These are phyloP conservation scores for Poecilia gillii DNA, from an alignment of 2,797 vertebrate genomes.

Conservation along the genomic window DNA sequence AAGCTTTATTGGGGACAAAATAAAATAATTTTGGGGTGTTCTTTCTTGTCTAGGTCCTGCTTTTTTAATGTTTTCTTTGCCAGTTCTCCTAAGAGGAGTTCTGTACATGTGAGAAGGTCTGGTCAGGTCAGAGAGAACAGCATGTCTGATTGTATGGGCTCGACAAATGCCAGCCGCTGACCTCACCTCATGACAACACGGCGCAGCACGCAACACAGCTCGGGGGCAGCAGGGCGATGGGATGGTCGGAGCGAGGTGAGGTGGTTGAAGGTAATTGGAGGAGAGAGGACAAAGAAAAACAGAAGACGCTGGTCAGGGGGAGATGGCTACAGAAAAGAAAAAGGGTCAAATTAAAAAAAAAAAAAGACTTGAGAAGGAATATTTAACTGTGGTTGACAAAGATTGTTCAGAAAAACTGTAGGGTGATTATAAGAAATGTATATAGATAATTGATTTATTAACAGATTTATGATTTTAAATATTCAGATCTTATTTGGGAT, in stretches of 20 bases:
- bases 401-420: no score
- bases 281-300: conserved; percentile 23
- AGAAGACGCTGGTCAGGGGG: background rate
- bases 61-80: background rate
- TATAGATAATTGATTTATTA: no score
- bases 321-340: background rate
- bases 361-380: background rate
- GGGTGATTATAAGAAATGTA: no score
- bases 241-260: conserved; percentile 31
- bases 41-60: background rate
- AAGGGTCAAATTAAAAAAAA: conserved; percentile 5
- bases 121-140: conserved; percentile 53
- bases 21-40: background rate
- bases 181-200: conserved; percentile 41
- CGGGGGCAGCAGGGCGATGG: conserved; percentile 36
- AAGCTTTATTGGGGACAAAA: background rate
- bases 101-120: conserved; percentile 40
- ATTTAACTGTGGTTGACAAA: conserved; percentile 7
- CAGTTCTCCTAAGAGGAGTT: conserved; percentile 5
- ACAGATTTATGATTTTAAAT: no score
- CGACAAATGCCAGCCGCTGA: conserved; percentile 55
- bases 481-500: no score
- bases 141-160: conserved; percentile 54
- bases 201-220: conserved; percentile 36
- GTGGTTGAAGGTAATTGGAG: conserved; percentile 56